Evolutionary conservation across 1,140 invertebrate species (phyloP).

Genomic region (Centruroides sculpturatus): DNA sequence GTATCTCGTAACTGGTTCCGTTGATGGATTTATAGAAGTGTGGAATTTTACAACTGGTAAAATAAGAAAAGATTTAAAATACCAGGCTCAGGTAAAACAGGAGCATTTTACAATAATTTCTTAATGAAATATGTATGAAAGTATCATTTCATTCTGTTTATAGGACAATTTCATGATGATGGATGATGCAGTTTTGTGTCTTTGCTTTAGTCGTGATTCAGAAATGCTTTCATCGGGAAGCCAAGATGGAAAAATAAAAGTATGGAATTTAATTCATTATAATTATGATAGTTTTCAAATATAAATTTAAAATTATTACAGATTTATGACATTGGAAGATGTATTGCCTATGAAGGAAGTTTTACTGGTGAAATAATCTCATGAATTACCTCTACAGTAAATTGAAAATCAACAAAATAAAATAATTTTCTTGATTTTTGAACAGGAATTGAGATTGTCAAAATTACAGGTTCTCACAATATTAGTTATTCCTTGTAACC

Average conservation of each 20-base stretch:
- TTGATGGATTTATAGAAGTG: slow-evolving; percentile 96
- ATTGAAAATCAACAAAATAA: too few relatives aligned
- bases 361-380: too few relatives aligned
- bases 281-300: too few relatives aligned
- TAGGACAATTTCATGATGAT: slow-evolving; percentile 99
- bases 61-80: slow-evolving; percentile 98
- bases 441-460: too few relatives aligned
- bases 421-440: too few relatives aligned
- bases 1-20: slow-evolving; percentile 91
- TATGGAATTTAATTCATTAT: slow-evolving; percentile 10
- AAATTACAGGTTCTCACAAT: too few relatives aligned
- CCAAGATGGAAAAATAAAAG: slow-evolving; percentile 74
- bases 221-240: slow-evolving; percentile 93
- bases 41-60: slow-evolving; percentile 99
- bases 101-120: neutral
- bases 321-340: too few relatives aligned
- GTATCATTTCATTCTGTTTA: slow-evolving; percentile 12
- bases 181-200: slow-evolving; percentile 89
- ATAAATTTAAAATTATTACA: too few relatives aligned
- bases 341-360: too few relatives aligned
- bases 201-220: slow-evolving; percentile 88
- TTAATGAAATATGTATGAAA: neutral
- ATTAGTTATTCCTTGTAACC: too few relatives aligned
- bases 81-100: slow-evolving; percentile 70
- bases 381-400: too few relatives aligned